These are phyloP conservation scores for Andrena chrysosceles DNA, from an alignment of 2,888 invertebrate genomes.

Conservation along the genomic window DNA sequence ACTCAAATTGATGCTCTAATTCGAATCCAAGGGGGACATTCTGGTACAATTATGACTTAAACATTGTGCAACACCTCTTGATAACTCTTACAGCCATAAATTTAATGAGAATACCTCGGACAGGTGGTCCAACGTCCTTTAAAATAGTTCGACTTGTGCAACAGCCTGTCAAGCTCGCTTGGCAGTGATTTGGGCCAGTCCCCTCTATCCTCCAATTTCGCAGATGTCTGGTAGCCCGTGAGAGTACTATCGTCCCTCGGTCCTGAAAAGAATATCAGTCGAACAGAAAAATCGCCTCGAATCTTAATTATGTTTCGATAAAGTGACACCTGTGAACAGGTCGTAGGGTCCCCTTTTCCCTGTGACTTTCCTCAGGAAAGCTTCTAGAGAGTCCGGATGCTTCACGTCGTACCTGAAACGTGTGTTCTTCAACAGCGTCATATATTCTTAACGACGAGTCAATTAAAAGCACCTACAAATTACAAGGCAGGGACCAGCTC, in stretches of 20 bases:
- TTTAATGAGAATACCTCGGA: conserved; percentile 64
- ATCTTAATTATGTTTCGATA: background rate
- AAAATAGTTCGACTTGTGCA: conserved; percentile 65
- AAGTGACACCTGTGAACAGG: conserved; percentile 68
- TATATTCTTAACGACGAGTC: too few species aligned
- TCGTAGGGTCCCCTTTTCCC: conserved; percentile 73
- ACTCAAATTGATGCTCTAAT: background rate
- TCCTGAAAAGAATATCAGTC: conserved; percentile 38
- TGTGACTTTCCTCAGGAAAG: conserved; percentile 54
- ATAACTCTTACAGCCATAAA: conserved; percentile 2
- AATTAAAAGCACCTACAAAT: conserved; percentile 45
- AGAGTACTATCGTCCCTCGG: conserved; percentile 64
- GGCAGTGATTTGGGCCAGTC: conserved; percentile 67
- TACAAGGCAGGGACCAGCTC: conserved; percentile 61
- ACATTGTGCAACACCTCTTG: background rate
- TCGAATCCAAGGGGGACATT: too few species aligned
- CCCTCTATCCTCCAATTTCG: conserved; percentile 23
- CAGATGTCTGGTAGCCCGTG: conserved; percentile 33
- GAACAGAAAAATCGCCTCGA: background rate
- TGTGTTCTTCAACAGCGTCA: background rate
- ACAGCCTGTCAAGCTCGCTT: conserved; percentile 58
- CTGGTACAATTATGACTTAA: too few species aligned
- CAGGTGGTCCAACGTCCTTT: conserved; percentile 66
- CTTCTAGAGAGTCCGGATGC: conserved; percentile 58
- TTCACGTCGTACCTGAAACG: conserved; percentile 59